Conservation (phyloP, 2,888 invertebrate genomes). For the Nasonia oneida region DNA sequence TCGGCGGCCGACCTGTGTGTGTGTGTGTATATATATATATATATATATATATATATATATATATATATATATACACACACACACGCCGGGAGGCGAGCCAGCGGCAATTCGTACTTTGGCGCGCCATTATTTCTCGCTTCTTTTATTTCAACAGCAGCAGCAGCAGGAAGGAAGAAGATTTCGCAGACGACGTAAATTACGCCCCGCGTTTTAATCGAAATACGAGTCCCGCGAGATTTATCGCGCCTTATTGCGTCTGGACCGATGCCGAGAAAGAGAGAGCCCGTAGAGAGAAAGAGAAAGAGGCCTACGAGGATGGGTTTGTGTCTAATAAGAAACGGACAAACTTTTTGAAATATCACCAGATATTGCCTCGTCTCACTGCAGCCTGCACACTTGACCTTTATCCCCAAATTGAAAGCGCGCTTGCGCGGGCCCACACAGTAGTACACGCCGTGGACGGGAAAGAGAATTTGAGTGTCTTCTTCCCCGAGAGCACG, state of each 20-base stretch:
- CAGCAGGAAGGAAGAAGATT: constrained; percentile 50
- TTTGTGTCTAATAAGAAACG: constrained; percentile 28
- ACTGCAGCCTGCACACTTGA: constrained; percentile 39
- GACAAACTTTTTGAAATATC: constrained; percentile 74
- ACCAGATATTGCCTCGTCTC: constrained; percentile 56
- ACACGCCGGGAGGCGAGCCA: constrained; percentile 25
- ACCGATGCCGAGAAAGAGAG: constrained; percentile 3
- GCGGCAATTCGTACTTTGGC: constrained; percentile 61
- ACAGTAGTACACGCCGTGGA: too few relatives aligned
- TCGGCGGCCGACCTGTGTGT: not conserved
- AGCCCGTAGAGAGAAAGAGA: not conserved
- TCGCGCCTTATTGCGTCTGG: constrained; percentile 73
- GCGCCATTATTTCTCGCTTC: constrained; percentile 62
- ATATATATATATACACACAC: not conserved
- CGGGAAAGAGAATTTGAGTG: constrained; percentile 43
- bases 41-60: not conserved
- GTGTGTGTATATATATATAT: constrained; percentile 2
- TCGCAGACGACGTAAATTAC: constrained; percentile 62
- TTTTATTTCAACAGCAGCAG: constrained; percentile 50
- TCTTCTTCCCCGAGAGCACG: constrained; percentile 55
- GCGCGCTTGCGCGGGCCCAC: not conserved
- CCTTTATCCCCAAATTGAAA: constrained; percentile 51
- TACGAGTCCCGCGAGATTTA: constrained; percentile 71
- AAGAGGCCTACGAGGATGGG: not conserved
- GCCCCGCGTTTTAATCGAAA: constrained; percentile 62